A percentile compares a stretch with the other conserved stretches of the same genome.
Conservation (phyloP, 2,797 vertebrate species). For the Xerus rutilus region DNA sequence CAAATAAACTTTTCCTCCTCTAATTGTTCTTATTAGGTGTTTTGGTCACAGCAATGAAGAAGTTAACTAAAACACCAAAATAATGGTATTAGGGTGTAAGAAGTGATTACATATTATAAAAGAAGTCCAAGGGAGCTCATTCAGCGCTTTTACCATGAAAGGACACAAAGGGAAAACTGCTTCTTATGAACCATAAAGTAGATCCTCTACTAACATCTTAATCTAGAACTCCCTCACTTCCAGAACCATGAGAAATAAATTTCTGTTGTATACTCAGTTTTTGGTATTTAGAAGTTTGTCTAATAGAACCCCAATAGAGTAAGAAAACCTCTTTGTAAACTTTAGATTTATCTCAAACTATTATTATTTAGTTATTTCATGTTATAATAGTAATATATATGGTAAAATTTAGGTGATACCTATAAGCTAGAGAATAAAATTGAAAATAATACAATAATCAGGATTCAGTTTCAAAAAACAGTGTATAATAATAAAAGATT, state of each 20-base stretch:
- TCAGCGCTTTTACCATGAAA: neutral
- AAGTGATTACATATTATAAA: neutral
- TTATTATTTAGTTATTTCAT: neutral
- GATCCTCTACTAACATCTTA: no score
- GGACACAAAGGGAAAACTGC: neutral
- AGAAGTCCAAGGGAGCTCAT: neutral
- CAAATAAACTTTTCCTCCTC: no score
- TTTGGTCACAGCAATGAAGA: no score
- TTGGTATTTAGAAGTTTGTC: neutral
- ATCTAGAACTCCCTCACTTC: neutral
- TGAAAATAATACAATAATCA: neutral
- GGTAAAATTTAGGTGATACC: neutral
- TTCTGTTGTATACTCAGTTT: neutral
- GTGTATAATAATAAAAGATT: neutral
- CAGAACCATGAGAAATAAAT: neutral
- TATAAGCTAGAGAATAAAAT: neutral
- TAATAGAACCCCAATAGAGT: neutral
- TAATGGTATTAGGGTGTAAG: neutral
- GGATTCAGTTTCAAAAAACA: neutral
- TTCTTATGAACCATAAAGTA: no score
- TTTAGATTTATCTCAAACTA: constrained; percentile 18
- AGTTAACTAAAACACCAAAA: no score
- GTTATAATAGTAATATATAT: neutral
- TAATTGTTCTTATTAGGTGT: no score
- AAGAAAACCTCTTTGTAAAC: neutral